Evolutionary conservation across 2,888 invertebrate species (phyloP), one percentile per base, ranked within the genome.

Genomic region (Leptogaster cylindrica): DNA sequence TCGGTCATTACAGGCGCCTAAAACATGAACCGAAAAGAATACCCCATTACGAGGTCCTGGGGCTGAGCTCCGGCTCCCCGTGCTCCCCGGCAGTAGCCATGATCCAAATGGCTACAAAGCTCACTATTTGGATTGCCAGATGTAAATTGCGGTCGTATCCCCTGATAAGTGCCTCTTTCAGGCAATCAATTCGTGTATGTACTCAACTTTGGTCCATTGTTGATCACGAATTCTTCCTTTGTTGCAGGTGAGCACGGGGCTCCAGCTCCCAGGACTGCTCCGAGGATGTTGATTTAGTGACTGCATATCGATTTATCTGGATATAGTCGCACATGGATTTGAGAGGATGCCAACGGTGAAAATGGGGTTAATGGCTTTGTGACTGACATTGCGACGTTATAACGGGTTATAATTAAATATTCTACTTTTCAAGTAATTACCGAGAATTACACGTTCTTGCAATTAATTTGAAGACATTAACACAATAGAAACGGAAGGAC

Each of bases 131-230:
- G 65, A 67, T 67, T 70, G 70, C 70, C 67, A 70, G 70, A 70
- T 70, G 70, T 70, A 70, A 70, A 70, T 70, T 70, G 70, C 65
- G 67, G 65, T 67, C 67, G 52, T 70, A 70, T 70, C 58, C 65
- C 44, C 46, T 67, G 52, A 66, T 70, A 70, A 70, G 66, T 63
- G 63, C 58, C 70, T 65, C 66, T 69, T 69, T 63, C 65, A 58
- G 67, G 67, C 67, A 70, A 70, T 70, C 70, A 70, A 70, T 70
- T 70, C 58, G 50, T 67, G 65, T 67, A 63, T 61, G 55, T 36
- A 25, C 41, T 25, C 58, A 25, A 36, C 36, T 58, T 58, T 58
- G 36, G 58, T 41, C 36, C 58, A 41, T 36, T 58, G 58, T 41
- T n/a, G 58, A 58, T 58, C 39, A 41, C 39, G 58, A 58, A 23